Evolutionary conservation across 1,140 invertebrate species (phyloP), one percentile per base, ranked within the genome.

Genomic region (Brevipalpus yothersi): DNA sequence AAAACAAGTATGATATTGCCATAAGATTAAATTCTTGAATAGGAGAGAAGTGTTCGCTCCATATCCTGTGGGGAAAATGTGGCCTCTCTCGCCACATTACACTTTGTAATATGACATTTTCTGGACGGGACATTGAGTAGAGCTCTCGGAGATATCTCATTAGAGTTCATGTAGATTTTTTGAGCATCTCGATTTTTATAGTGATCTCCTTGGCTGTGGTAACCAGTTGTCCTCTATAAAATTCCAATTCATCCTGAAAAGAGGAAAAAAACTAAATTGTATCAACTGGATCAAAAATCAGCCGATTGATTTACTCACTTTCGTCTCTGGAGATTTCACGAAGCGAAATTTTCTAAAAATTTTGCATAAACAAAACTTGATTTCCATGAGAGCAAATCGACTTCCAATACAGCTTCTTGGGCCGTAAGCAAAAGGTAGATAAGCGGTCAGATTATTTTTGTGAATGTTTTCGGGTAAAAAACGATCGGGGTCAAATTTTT

Each of bases 401-500:
- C 66, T 65, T 4, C 69, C 71, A 0, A 71, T 64, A 49, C 71
- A 72, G 57, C 66, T 68, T 19, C 69, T 60, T 11, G 70, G 70
- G 8, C 71, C 71, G 17, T 12, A 17, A 23, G 62, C 62, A 41
- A 63, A 63, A 2, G 62, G 60, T 13, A 63, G 12, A 39, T 40
- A 59, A 42, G 57, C 42, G n/a, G 56, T 31, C 12, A 55, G 45
- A 45, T 43, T 58, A 31, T 19, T 45, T 62, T 53, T 2, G n/a
- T 49, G 17, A 13, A n/a, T n/a, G 62, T 56, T 55, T 39, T 31
- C 23, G 3, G 23, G 23, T 40, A 62, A 47, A 21, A 62, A 80
- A 65, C 79, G 66, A 60, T 80, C 78, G 0, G 80, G 80, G 64
- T 76, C 71, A 64, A 80, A 82, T 63, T 69, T 69, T 4, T 76